phyloP scores from a whole-genome alignment of 1,140 invertebrate species.

The Hyphantria cunea region DNA sequence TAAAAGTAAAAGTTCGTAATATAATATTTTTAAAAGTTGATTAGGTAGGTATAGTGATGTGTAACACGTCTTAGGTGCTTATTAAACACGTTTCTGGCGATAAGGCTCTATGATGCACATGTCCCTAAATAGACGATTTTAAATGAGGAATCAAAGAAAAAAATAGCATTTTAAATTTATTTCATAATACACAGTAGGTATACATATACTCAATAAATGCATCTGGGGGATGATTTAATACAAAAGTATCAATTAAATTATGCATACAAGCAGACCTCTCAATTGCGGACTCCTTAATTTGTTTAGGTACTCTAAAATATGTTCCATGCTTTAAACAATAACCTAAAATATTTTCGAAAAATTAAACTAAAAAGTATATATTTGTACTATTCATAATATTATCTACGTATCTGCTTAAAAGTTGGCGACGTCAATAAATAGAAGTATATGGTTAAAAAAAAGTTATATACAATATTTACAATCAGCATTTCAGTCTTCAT shows the following conservation, averaged over 20 bases:
- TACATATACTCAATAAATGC: conserved; percentile 28
- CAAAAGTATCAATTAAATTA: conserved; percentile 22
- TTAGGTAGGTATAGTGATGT: too few species aligned
- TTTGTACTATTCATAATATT: conserved; percentile 49
- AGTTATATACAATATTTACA: conserved; percentile 52
- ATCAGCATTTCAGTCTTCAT: conserved; percentile 46
- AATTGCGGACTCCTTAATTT: too few species aligned
- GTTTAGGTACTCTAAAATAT: too few species aligned
- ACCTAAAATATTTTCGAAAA: conserved; percentile 32
- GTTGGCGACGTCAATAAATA: conserved; percentile 34
- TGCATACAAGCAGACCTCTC: conserved; percentile 9
- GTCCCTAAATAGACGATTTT: too few species aligned
- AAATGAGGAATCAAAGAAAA: too few species aligned
- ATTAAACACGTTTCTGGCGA: too few species aligned
- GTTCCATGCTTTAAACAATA: too few species aligned
- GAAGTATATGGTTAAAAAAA: conserved; percentile 25
- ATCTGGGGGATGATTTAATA: conserved; percentile 17
- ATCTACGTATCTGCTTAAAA: conserved; percentile 35
- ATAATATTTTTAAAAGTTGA: too few species aligned
- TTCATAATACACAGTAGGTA: conserved; percentile 22
- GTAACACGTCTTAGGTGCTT: too few species aligned
- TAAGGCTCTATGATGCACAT: too few species aligned
- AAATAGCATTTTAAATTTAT: conserved; percentile 26
- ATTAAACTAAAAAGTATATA: conserved; percentile 37
- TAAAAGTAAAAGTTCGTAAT: too few species aligned